Base-by-base conservation (phyloP, 2,888 invertebrate genomes). In the Heteromurus nitidus region DNA sequence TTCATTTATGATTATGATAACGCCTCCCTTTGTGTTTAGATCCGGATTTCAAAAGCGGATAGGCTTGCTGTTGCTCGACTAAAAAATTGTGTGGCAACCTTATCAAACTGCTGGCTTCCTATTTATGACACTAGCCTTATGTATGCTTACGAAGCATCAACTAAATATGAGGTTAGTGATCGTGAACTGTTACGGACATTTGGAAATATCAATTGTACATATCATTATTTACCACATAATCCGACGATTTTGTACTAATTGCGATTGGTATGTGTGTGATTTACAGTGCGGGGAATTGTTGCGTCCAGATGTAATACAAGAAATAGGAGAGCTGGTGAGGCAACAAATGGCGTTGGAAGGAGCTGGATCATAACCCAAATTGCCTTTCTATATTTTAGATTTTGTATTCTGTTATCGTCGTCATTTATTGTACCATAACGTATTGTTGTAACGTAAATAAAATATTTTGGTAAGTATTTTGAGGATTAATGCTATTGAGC, bases 41-140 rank as follows among this genome's bases (percentile, higher is more conserved):
- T 87, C 55, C 91, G 93, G 13, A 92, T 98, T 22, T 91, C 93
- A 7, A 90, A 91, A 72, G 90, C 91, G 0, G 95, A 95, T 86
- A 92, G 98, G 72, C 94, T 96, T 90, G 93, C 94, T n/a, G 96
- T 99, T 88, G 94, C 94, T 0, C 91, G 99, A 77, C 90, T 98
- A 26, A 92, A 95, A 74, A 98, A 98, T 89, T 97, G 97, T 88
- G 94, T 99, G 83, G 90, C 95, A 62, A 94, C 96, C 0, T 90
- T 99, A 73, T 94, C 95, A 0, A 93, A 95, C 26, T 94, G 95
- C 85, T 95, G 95, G 88, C 94, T 98, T 90, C 93, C 96, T 91
- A 90, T 99, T 1, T 97, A 94, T 87, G 97, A 98, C 88, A 96
- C 97, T 0, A 96, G 96, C 88, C 95, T 98, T 62, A 92, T 94